Evolutionary conservation across 2,113 vertebrate species (phyloP).

Genomic region (Colinus virginianus): DNA sequence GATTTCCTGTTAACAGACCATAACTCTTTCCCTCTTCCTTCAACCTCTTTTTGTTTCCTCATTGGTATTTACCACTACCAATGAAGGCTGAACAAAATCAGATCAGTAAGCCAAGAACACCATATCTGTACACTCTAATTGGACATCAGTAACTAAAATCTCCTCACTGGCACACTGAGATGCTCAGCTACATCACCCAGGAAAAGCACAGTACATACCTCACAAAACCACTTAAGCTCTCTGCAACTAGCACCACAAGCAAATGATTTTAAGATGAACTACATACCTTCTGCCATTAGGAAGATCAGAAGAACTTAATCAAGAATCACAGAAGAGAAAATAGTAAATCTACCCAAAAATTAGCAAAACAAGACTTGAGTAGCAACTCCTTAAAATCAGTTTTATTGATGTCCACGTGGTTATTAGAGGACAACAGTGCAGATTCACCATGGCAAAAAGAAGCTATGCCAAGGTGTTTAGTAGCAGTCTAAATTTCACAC

Average conservation of each 20-base stretch:
- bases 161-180: neutral
- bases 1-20: neutral
- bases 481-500: too few species aligned
- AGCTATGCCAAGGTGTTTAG: neutral
- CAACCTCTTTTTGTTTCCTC: neutral
- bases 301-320: neutral
- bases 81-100: neutral
- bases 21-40: neutral
- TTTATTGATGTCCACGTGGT: fast-evolving
- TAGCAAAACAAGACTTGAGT: neutral
- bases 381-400: neutral
- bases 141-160: neutral
- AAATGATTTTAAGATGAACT: neutral
- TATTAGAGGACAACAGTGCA: neutral
- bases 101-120: neutral
- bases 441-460: neutral
- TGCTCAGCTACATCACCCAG: neutral
- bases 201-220: neutral
- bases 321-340: neutral
- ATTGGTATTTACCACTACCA: neutral
- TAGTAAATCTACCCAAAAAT: neutral
- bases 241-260: neutral
- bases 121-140: neutral
- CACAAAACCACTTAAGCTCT: neutral
- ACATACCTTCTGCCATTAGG: neutral